Conservation (phyloP, 2,797 vertebrate species). For the Pseudochirops cupreus region DNA sequence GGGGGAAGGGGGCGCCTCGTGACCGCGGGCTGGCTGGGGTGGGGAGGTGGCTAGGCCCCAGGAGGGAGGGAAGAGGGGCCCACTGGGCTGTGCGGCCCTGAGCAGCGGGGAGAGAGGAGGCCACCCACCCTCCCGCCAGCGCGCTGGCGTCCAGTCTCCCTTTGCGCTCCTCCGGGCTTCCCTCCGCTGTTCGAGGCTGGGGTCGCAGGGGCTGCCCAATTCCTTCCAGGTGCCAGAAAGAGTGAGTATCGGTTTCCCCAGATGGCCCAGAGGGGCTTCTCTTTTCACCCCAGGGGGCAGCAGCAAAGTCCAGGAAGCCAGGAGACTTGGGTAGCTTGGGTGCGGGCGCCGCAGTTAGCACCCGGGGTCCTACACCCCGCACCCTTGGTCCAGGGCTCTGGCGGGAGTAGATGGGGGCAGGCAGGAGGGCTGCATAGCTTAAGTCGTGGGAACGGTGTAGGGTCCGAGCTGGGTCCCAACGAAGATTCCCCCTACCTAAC, state of each 20-base stretch:
- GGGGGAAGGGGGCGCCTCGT: neutral
- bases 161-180: neutral
- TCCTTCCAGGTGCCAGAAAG: too few species aligned
- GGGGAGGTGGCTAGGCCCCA: fast-evolving
- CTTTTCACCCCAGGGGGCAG: neutral
- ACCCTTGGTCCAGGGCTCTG: too few species aligned
- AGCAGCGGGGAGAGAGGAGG: neutral
- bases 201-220: neutral
- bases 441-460: fast-evolving
- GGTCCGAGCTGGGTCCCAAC: fast-evolving
- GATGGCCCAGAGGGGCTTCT: neutral
- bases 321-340: neutral
- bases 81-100: fast-evolving
- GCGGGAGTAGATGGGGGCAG: too few species aligned
- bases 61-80: neutral
- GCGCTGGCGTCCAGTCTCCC: too few species aligned
- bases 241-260: neutral
- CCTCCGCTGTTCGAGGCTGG: too few species aligned
- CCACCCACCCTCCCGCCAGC: neutral
- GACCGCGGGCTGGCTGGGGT: neutral
- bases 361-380: neutral
- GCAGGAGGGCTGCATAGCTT: too few species aligned
- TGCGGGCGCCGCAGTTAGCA: neutral
- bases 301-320: too few species aligned
- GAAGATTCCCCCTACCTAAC: fast-evolving